Base-by-base conservation (phyloP, 1,140 invertebrate genomes). In the Tetragonula clypearis region DNA sequence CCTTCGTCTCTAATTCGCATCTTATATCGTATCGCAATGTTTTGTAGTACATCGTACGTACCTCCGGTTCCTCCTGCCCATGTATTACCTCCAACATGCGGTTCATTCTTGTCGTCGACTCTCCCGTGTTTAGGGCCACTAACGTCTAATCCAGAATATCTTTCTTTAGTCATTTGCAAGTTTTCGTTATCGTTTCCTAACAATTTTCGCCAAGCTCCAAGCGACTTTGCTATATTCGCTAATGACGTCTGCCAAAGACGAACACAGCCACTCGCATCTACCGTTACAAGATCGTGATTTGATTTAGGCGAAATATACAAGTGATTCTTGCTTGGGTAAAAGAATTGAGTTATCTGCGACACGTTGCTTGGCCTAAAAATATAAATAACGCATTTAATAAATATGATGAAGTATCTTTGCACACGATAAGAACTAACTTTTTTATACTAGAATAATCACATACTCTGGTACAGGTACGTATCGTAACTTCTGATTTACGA, bases 61-160 rank as follows among this genome's bases (percentile, higher is more conserved):
- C 98, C 98, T 73, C 98, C 99, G 66, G 97, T 98, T 58, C 99
- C 99, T 15, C 99, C 98, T 65, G 98, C 98, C 98, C 99, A 99
- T 1, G 97, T 99, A 91, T 99, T 99, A 9, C 99, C 99, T 78
- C 99, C 99, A 79, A 99, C 98, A 95, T 99, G 99, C 0, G 98
- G 98, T 72, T 97, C 96, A 91, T 98, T 98, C 15, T 97, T 97
- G 0, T 97, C 96, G 94, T 99, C 98, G 53, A 98, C 95, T 95
- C 99, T 99, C 6, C 99, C 99, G 94, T 98, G 97, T 92, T 99
- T 99, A 0, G 98, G 98, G 0, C 95, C 95, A 55, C 96, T 97
- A 1, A 97, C 96, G 93, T 97, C 97, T 92, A 96, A 90, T 11
- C 96, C 97, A 90, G 97, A 98, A 87, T 96, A 95, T 35, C 96